phyloP scores from a whole-genome alignment of 2,888 invertebrate genomes.

The Chorisops tibialis region DNA sequence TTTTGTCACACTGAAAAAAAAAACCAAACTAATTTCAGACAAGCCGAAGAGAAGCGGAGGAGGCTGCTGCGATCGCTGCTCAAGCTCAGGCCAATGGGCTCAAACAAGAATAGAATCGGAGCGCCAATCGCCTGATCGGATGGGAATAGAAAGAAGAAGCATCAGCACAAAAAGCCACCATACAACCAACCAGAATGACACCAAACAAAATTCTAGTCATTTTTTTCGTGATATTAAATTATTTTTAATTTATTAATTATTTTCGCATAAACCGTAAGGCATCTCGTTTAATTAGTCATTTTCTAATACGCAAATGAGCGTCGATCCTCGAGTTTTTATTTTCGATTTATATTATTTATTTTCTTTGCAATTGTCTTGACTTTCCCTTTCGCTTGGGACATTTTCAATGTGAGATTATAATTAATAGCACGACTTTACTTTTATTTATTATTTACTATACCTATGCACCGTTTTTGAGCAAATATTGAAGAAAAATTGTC shows the following conservation, averaged over 20 bases:
- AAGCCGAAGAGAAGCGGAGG: slow-evolving; percentile 57
- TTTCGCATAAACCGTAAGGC: neutral
- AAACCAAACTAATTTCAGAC: slow-evolving; percentile 52
- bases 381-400: neutral
- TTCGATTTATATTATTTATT: no score
- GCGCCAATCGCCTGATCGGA: neutral
- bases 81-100: slow-evolving; percentile 60
- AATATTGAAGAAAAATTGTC: neutral
- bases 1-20: neutral
- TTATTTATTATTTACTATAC: slow-evolving; percentile 12
- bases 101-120: slow-evolving; percentile 57
- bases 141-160: neutral
- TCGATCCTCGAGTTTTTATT: neutral
- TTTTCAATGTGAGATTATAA: no score
- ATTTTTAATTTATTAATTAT: slow-evolving; percentile 2
- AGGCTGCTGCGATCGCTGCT: slow-evolving; percentile 50
- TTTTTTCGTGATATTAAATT: slow-evolving; percentile 30
- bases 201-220: slow-evolving; percentile 26
- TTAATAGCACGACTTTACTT: neutral
- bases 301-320: neutral
- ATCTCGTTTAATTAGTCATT: neutral
- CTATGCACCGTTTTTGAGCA: slow-evolving; percentile 24
- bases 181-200: slow-evolving; percentile 17
- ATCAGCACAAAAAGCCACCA: neutral
- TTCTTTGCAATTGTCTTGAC: neutral